Percentiles rank a stretch among this genome's conserved stretches.
Conservation (phyloP, 37 sponge, comb jelly and placozoan species). For the Eunapius fragilis region DNA sequence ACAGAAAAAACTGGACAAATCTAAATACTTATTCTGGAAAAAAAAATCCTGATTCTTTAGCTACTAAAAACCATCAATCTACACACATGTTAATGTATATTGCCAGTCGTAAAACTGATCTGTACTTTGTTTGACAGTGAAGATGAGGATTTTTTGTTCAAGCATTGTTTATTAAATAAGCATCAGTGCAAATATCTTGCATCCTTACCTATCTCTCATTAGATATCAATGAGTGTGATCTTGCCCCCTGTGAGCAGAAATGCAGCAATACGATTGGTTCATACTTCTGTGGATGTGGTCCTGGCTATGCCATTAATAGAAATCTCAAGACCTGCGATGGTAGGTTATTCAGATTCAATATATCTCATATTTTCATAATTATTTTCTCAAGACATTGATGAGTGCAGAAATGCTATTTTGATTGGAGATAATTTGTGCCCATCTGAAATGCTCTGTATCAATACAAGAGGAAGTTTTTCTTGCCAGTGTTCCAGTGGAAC, state of each 20-base stretch:
- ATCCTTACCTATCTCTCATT: not conserved
- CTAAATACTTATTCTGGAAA: too few relatives aligned
- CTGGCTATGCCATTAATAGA: conserved; percentile 17
- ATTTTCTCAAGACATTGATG: not conserved
- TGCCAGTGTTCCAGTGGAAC: not conserved
- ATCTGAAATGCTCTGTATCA: not conserved
- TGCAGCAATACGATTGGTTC: conserved; percentile 56
- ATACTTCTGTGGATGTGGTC: conserved; percentile 35
- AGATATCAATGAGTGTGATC: conserved; percentile 60
- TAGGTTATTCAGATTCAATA: not conserved
- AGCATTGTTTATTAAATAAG: too few relatives aligned
- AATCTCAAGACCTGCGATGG: not conserved
- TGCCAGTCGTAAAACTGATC: too few relatives aligned
- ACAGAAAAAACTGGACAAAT: too few relatives aligned
- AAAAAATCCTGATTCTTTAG: too few relatives aligned
- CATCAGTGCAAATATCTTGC: not conserved
- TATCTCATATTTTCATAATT: not conserved
- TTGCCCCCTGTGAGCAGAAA: conserved; percentile 36
- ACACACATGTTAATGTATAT: too few relatives aligned
- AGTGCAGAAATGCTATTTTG: not conserved
- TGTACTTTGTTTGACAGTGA: too few relatives aligned
- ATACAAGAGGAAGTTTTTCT: not conserved
- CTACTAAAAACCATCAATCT: too few relatives aligned
- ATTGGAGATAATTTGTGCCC: not conserved
- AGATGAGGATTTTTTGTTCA: too few relatives aligned